Base-by-base conservation (phyloP, 2,888 invertebrate species). In the Ashinkailepas kermadecensis region DNA sequence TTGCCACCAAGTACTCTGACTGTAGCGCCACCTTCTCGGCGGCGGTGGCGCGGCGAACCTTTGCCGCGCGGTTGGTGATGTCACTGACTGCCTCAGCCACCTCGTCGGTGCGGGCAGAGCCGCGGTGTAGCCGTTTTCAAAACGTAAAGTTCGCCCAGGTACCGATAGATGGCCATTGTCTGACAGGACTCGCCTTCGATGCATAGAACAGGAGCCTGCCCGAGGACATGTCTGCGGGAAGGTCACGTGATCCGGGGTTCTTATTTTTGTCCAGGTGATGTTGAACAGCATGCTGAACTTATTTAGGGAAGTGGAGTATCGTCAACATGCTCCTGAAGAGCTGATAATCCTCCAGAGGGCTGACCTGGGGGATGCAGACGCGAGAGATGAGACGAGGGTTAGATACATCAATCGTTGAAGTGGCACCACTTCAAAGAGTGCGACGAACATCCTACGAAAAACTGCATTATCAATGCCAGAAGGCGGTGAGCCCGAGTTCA, bases 111-210 rank as follows among this genome's bases (percentile, higher is more conserved):
- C 12, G 59, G 23, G 23, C 58, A 25, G 59, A 13, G 58, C 58
- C 58, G 7, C 23, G 58, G 23, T 4, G 79, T 59, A 23, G 79
- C 23, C 79, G 79, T 58, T 25, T 57, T 79, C 7, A 79, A 58
- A 25, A 12, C 23, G 59, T 79, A 9, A 11, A 58, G 58, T 79
- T 57, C 57, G 23, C 58, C 79, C 58, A 79, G 79, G 23, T 79
- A 79, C 58, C 79, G 79, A 79, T 58, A 79, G n/a, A 79, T 79
- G 59, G 79, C 79, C 58, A 79, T 58, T 0, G 79, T 79, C 9
- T 79, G 79, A 8, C n/a, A 6, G 15, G 79, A 58, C 25, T 79
- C 58, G 12, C 79, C 79, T 23, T 79, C 15, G 12, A 58, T 25
- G 58, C 23, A 79, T 8, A 79, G 58, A 3, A 79, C 58, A 13